Conservation (phyloP, 2,797 vertebrate species). For the Halcyon leucocephala region DNA sequence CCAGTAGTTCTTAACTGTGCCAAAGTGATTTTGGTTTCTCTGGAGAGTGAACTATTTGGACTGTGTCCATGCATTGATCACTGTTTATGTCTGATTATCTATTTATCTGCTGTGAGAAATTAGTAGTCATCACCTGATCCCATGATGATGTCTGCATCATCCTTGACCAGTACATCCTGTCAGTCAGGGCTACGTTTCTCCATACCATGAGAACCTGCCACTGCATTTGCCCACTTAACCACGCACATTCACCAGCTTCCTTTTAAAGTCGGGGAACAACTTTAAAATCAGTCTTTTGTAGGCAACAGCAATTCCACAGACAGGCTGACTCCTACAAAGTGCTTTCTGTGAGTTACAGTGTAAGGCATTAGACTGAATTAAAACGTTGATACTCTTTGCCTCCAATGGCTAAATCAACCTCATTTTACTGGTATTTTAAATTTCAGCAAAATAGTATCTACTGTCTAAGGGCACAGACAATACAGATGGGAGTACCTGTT, state of each 20-base stretch:
- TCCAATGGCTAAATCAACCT: not conserved
- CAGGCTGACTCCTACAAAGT: not conserved
- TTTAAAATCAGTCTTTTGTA: not conserved
- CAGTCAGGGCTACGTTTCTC: not conserved
- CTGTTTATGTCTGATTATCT: not conserved
- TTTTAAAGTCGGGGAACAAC: not conserved
- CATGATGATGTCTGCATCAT: not conserved
- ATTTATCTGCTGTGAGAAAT: not conserved
- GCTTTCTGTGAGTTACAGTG: not conserved
- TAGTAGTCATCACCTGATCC: not conserved
- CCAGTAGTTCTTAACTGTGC: not conserved
- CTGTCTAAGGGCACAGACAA: not conserved
- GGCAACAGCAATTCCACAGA: not conserved
- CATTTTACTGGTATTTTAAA: not conserved
- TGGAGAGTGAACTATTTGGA: not conserved
- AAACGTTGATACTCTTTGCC: not conserved
- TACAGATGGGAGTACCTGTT: not conserved
- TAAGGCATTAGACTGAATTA: not conserved
- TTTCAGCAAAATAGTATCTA: not conserved
- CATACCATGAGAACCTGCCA: not conserved
- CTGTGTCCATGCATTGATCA: not conserved
- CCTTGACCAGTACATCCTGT: not conserved
- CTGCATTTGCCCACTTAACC: not conserved
- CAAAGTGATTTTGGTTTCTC: not conserved
- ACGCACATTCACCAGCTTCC: not conserved